Evolutionary conservation across 2,113 vertebrate species (phyloP), one percentile per base, ranked within the genome.

Genomic region (Patagioenas fasciata): DNA sequence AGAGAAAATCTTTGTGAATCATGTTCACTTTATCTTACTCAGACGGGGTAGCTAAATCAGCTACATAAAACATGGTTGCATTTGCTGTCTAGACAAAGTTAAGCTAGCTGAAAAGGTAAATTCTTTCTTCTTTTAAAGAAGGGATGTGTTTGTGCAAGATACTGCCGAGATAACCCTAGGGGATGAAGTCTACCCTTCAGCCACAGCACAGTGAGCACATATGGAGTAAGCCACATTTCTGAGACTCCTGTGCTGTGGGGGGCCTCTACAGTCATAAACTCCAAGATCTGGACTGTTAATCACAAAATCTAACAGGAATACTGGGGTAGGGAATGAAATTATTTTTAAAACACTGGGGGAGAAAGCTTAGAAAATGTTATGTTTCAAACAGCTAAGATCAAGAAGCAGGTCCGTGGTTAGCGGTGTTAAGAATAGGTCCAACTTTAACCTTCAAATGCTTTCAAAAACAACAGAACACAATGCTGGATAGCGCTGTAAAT

Each of bases 1-100:
- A 96, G 84, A 74, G 23, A 85, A 93, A 90, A 95, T 62, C 92
- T 92, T 81, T 40, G 57, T 71, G 79, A 93, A 80, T 78, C 80
- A 40, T 2, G 1, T 67, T 91, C 38, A 14, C 60, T 90, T 20
- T 31, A 44, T 36, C 64, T 91, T 80, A 66, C 85, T 64, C 81
- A 57, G 60, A 75, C 56, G 67, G 32, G 38, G 65, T 57, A 80
- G 42, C 38, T 81, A 86, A 96, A 87, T 64, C 61, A 42, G 38
- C 57, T 57, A 26, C 28, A 74, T n/a, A 38, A 89, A 86, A 64
- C 1, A 6, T 34, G 65, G 9, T 23, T 85, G 58, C n/a, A 29
- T 83, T 93, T 94, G 56, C 67, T 88, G 88, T 91, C 79, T 95
- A 93, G 88, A 90, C 71, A 3, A 62, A 71, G 60, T 82, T 96